Conservation (phyloP, 2,888 invertebrate genomes). For the Julus scanicus region DNA sequence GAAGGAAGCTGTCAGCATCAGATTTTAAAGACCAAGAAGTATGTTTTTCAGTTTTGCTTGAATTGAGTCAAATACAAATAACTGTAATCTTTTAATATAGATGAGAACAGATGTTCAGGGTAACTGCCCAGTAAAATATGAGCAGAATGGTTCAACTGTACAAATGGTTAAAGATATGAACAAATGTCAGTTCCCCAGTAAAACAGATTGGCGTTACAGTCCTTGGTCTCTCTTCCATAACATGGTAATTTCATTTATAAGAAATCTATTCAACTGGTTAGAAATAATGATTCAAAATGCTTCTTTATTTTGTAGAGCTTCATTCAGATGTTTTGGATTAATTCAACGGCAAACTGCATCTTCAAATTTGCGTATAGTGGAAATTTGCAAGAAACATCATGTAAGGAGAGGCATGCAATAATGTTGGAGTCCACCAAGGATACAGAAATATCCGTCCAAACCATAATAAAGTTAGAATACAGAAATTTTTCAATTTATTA, state of each 20-base stretch:
- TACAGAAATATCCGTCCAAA: constrained; percentile 59
- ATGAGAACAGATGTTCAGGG: constrained; percentile 59
- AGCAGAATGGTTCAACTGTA: constrained; percentile 38
- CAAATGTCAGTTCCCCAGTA: constrained; percentile 58
- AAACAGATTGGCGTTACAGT: constrained; percentile 58
- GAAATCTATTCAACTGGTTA: neutral
- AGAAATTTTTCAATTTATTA: neutral
- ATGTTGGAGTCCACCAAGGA: constrained; percentile 57
- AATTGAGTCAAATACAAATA: too few relatives aligned
- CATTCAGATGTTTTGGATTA: constrained; percentile 57
- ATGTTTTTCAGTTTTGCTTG: neutral
- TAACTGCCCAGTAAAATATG: constrained; percentile 57
- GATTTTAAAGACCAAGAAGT: constrained; percentile 13
- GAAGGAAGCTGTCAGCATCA: neutral
- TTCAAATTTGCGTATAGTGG: constrained; percentile 55
- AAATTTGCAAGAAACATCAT: constrained; percentile 56
- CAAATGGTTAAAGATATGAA: constrained; percentile 58
- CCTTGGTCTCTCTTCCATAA: constrained; percentile 60
- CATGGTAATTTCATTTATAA: constrained; percentile 58
- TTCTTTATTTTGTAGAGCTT: constrained; percentile 44
- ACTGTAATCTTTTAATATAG: constrained; percentile 48
- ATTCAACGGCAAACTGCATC: constrained; percentile 58
- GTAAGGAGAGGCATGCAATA: constrained; percentile 59
- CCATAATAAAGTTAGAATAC: constrained; percentile 59
- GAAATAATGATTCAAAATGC: constrained; percentile 1